Base-by-base conservation (phyloP, 2,113 vertebrate genomes). In the Dipodomys merriami region DNA sequence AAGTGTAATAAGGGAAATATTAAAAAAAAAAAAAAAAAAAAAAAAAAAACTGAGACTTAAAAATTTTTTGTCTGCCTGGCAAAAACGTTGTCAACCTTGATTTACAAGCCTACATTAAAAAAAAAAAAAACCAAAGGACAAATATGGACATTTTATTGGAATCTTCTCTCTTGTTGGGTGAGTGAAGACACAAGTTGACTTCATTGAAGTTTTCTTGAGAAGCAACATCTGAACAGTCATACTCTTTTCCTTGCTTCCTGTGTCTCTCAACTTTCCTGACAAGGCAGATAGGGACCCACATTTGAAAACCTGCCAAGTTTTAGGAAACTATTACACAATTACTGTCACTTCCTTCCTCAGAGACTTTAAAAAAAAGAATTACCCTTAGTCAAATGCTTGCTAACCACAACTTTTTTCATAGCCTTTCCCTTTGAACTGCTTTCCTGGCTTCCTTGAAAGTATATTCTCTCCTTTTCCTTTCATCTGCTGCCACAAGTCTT, bases 311-410 rank as follows among this genome's bases (percentile, higher is more conserved):
- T 95, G 89, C 68, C 77, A 92, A 91, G 77, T 92, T 53, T 90
- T 82, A 90, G 65, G 86, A 88, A 94, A 78, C 46, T 33, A n/a
- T 96, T 96, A 67, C 69, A 44, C 87, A 96, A 95, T 89, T 39
- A 85, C 33, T 81, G 60, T 93, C 87, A 96, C 91, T 96, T 97
- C 96, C 96, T 96, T 95, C 89, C 84, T 96, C 68, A 80, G 29
- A 76, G 60, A 85, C 73, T 89, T 80, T 12, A 67, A 81, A 90
- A 39, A 71, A 68, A 78, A 74, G 79, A 71, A 29, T 6, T 19
- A 94, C 92, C 91, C 87, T 93, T 91, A 86, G 92, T 96, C 96
- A 95, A 93, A 90, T 93, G 86, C 90, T 94, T 95, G 33, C 76
- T 95, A 93, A 96, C 93, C 96, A 91, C 95, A 92, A n/a, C 46